phyloP scores from a whole-genome alignment of 2,888 invertebrate genomes.

The Cephus runcator region DNA sequence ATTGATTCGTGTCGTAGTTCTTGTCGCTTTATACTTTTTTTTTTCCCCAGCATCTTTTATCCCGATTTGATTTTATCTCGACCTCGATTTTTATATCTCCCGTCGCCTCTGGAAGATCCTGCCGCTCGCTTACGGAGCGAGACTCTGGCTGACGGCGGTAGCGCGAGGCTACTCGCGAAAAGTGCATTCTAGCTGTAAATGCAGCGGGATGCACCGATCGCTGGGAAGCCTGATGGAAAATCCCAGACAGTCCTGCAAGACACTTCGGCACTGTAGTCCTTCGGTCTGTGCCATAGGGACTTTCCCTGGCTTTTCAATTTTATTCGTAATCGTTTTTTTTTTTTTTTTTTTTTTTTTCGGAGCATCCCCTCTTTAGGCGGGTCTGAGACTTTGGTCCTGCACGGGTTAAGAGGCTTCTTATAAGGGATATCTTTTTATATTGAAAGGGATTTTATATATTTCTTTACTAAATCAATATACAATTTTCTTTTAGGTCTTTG shows the following conservation, averaged over 20 bases:
- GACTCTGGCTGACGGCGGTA: neutral
- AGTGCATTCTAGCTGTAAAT: neutral
- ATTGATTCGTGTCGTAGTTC: constrained; percentile 6
- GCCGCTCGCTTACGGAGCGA: constrained; percentile 18
- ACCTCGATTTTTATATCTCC: constrained; percentile 13
- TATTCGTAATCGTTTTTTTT: too few relatives aligned
- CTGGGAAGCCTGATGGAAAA: neutral
- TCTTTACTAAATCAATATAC: too few relatives aligned
- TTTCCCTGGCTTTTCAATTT: too few relatives aligned
- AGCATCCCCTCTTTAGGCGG: too few relatives aligned
- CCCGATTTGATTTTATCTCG: constrained; percentile 33
- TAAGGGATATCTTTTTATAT: too few relatives aligned
- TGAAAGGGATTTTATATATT: too few relatives aligned
- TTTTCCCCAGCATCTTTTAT: constrained; percentile 12
- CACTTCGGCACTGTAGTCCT: too few relatives aligned
- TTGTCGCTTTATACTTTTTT: neutral
- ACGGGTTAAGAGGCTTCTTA: too few relatives aligned
- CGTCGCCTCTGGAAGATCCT: constrained; percentile 17
- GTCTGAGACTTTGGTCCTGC: too few relatives aligned
- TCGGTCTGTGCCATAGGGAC: too few relatives aligned
- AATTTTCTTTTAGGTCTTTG: too few relatives aligned
- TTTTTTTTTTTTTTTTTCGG: too few relatives aligned
- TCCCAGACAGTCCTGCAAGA: neutral
- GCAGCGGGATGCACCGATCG: neutral
- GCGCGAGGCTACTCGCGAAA: neutral